phyloP scores from a whole-genome alignment of 2,797 vertebrate species.

The Myotis daubentonii region DNA sequence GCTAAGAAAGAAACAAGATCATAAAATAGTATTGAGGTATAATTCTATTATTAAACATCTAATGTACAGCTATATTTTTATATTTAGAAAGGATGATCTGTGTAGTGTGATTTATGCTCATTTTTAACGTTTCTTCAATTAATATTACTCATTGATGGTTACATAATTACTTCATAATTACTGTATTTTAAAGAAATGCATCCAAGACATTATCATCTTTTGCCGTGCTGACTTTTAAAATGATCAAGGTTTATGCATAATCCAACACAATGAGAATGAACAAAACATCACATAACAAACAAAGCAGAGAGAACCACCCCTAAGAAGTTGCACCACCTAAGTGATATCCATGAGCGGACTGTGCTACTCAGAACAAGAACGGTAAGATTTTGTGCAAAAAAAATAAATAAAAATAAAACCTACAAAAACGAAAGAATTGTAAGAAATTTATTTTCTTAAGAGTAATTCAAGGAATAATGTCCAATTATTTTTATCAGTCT shows the following conservation, averaged over 20 bases:
- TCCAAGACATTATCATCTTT: neutral
- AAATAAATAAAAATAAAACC: neutral
- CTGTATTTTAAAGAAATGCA: constrained; percentile 1
- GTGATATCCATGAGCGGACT: fast-evolving
- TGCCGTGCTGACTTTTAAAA: neutral
- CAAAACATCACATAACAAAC: neutral
- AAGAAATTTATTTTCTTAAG: neutral
- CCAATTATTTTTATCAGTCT: neutral
- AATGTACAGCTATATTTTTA: neutral
- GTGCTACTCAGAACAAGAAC: neutral
- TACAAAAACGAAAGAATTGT: neutral
- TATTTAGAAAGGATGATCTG: neutral
- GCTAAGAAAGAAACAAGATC: neutral
- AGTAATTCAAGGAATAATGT: neutral
- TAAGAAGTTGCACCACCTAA: neutral
- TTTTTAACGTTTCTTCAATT: neutral
- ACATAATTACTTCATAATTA: neutral
- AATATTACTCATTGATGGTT: neutral
- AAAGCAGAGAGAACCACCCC: neutral
- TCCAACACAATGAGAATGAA: neutral
- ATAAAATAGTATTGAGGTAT: neutral
- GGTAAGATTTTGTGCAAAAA: neutral
- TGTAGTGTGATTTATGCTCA: neutral
- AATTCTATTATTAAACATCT: neutral
- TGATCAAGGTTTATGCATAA: neutral